Base-by-base conservation (phyloP, 2,797 vertebrate species). In the Bovichtus diacanthus region DNA sequence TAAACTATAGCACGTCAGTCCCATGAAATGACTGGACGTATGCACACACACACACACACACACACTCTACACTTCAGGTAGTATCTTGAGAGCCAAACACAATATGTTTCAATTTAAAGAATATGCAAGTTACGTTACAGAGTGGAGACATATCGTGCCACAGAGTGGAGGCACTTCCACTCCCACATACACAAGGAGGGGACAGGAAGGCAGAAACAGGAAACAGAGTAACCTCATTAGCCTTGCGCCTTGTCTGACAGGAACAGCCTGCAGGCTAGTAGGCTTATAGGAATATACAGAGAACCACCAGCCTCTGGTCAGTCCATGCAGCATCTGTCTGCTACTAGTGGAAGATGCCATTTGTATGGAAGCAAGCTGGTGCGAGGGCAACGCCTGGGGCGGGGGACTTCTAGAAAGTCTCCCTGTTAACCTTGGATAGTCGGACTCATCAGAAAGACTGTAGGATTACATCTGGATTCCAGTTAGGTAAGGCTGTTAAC, bases 191-290 rank as follows among this genome's bases (percentile, higher is more conserved):
- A 78, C 46, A 25, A 73, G 69, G 71, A 79, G 69, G 69, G 69
- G 72, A 86, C 85, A 91, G 90, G 88, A 92, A 91, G 80, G 76
- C 86, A 74, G 79, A 84, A 92, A 85, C 87, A 89, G 91, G 91
- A 93, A 91, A 78, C 70, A 59, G 73, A 78, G 88, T 84, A 92
- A 93, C 88, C 92, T 91, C 89, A 90, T 93, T 94, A 94, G 83
- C 86, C 86, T 62, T n/a, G 12, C 72, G 80, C 80, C 71, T 83
- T n/a, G 81, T 88, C 87, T 90, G 88, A 89, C 88, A 93, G 88
- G 90, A 93, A 91, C 84, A 77, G 87, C 92, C 90, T 88, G 87
- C 84, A 88, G 88, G 88, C 87, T 56, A 43, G 44, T 72, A 78
- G 80, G 80, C 63, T 51, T 49, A 54, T 54, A 46, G 10, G 38